phyloP scores from a whole-genome alignment of 2,888 invertebrate genomes.

The Camptogramma bilineatum region DNA sequence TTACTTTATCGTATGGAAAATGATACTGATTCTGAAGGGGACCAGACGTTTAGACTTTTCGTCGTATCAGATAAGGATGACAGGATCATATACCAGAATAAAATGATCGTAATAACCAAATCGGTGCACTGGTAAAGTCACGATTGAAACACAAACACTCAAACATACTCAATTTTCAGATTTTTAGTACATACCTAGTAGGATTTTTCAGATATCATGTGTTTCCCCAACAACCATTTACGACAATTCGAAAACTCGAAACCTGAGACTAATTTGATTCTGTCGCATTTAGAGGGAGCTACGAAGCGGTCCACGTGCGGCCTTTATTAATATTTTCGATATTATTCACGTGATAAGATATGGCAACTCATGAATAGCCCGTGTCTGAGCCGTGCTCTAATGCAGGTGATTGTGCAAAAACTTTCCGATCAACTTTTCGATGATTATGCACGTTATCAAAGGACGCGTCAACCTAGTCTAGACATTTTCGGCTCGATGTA shows the following conservation, averaged over 20 bases:
- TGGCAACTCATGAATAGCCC: slow-evolving; percentile 15
- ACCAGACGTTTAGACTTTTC: background rate
- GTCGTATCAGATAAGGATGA: too few relatives aligned
- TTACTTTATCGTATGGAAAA: background rate
- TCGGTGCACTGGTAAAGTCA: too few relatives aligned
- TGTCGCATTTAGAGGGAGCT: background rate
- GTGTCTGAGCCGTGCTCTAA: slow-evolving; percentile 12
- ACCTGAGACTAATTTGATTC: background rate
- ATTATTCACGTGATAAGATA: background rate
- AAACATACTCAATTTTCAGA: too few relatives aligned
- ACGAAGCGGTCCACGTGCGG: background rate
- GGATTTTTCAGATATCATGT: too few relatives aligned
- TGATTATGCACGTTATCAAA: slow-evolving; percentile 7
- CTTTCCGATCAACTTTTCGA: slow-evolving; percentile 12
- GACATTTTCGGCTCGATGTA: slow-evolving; percentile 16
- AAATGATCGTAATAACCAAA: too few relatives aligned
- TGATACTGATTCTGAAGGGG: background rate
- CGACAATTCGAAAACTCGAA: background rate
- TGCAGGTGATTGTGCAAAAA: slow-evolving; percentile 3
- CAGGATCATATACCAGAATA: too few relatives aligned
- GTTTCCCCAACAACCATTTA: too few relatives aligned
- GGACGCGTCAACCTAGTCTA: slow-evolving; percentile 34
- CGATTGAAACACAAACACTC: too few relatives aligned
- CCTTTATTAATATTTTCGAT: background rate
- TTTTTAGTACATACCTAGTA: too few relatives aligned